Base-by-base conservation (phyloP, 2,113 vertebrate genomes). In the Panurus biarmicus region DNA sequence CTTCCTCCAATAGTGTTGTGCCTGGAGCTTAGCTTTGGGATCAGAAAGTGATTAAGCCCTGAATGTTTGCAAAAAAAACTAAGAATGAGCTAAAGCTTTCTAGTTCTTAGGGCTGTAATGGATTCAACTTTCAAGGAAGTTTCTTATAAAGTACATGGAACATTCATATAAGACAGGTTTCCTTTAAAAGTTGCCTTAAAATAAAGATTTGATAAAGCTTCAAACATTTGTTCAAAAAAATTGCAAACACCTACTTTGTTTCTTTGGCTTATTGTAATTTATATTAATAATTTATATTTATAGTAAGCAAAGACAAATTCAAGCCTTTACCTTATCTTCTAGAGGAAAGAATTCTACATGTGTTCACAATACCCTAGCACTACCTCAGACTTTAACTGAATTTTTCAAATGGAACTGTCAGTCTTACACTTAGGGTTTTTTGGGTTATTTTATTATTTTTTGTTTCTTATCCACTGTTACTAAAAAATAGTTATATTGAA, bases 351-450 rank as follows among this genome's bases (percentile, higher is more conserved):
- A 42, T 1, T 38, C 15, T 42, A 47, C n/a, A 38, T 71, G 66
- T 25, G 1, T 24, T 60, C 42, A 81, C 31, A 87, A 44, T 16
- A 67, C 4, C 5, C 4, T 61, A 24, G 21, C 7, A 44, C 7
- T 29, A 24, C 33, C 18, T 69, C 42, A 82, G 51, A 47, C 3
- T 23, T 48, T 6, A 89, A 45, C 28, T 26, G 29, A 36, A 12
- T 24, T 58, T 73, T 81, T 57, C 6, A 38, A 58, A 19, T 10
- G 38, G 44, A 94, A 72, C 1, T 36, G 5, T 48, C 56, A 74
- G 18, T 38, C 19, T 36, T 44, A 48, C 2, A 25, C 11, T 53
- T 36, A 12, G 1, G 2, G 2, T 0, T 36, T 36, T 45, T 60
- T 14, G 5, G 8, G 44, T 45, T 47, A 45, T 70, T 53, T 28